Evolutionary conservation across 2,797 vertebrate species (phyloP).

Genomic region (Carduelis carduelis): DNA sequence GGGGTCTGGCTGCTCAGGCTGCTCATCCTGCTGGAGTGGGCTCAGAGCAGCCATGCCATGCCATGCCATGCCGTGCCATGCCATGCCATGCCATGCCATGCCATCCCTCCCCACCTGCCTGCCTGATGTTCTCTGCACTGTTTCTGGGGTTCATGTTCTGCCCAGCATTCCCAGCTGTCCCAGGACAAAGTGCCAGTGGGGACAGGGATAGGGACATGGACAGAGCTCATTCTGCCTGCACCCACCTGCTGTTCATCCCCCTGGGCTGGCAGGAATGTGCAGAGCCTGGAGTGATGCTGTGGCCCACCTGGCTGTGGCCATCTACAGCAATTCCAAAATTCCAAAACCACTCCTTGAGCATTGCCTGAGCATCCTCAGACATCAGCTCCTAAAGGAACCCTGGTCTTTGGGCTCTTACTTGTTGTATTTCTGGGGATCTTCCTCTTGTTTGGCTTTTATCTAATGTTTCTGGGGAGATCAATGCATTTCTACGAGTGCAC

Average conservation of each 20-base stretch:
- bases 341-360: background rate
- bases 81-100: background rate
- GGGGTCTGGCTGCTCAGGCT: fast-evolving
- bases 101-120: background rate
- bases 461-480: background rate
- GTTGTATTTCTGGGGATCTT: background rate
- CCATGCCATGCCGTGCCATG: background rate
- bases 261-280: background rate
- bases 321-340: background rate
- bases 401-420: background rate
- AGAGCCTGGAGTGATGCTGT: fast-evolving
- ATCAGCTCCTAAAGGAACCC: fast-evolving
- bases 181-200: fast-evolving
- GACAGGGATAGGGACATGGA: background rate
- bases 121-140: background rate
- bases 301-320: background rate
- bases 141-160: background rate
- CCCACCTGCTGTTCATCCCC: background rate
- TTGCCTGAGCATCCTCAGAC: background rate
- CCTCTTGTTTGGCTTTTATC: background rate
- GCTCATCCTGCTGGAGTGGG: too few relatives aligned
- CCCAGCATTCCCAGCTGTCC: fast-evolving
- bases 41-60: too few relatives aligned
- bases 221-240: background rate
- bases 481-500: background rate